Conservation (phyloP, 1,140 invertebrate genomes). For the Caenorhabditis tropicalis region DNA sequence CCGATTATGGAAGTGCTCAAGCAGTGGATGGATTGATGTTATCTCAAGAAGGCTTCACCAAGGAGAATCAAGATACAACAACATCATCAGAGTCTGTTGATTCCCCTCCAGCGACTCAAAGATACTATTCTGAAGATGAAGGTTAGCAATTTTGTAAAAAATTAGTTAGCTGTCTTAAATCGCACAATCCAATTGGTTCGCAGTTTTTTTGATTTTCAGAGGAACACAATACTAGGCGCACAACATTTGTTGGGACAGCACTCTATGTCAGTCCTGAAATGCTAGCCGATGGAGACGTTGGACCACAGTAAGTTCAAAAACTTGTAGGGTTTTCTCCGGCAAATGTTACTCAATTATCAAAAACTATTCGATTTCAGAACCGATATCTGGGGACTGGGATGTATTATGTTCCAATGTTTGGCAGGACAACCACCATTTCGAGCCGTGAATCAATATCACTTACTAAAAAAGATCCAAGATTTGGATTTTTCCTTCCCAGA, state of each 20-base stretch:
- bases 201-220: neutral
- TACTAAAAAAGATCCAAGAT: conserved; percentile 92
- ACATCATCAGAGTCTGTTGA: neutral
- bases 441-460: conserved; percentile 89
- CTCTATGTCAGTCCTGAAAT: conserved; percentile 97
- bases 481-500: conserved; percentile 90
- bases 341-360: no score
- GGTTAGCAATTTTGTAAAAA: neutral
- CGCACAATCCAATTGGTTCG: neutral
- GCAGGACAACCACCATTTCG: conserved; percentile 88
- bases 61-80: neutral
- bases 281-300: conserved; percentile 81
- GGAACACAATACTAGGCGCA: conserved; percentile 71
- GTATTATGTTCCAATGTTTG: conserved; percentile 95
- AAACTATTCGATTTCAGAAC: conserved; percentile 76
- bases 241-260: conserved; percentile 95
- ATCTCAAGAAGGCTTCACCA: neutral
- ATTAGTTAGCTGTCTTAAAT: no score
- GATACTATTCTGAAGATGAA: neutral
- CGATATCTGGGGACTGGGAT: conserved; percentile 95
- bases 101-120: neutral
- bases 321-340: no score
- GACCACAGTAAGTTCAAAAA: conserved; percentile 59
- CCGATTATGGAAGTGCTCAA: conserved; percentile 88
- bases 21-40: conserved; percentile 75